A percentile compares a stretch with the other conserved stretches of the same genome.
phyloP scores from a whole-genome alignment of 1,140 invertebrate genomes.

The Cryptotermes secundus region DNA sequence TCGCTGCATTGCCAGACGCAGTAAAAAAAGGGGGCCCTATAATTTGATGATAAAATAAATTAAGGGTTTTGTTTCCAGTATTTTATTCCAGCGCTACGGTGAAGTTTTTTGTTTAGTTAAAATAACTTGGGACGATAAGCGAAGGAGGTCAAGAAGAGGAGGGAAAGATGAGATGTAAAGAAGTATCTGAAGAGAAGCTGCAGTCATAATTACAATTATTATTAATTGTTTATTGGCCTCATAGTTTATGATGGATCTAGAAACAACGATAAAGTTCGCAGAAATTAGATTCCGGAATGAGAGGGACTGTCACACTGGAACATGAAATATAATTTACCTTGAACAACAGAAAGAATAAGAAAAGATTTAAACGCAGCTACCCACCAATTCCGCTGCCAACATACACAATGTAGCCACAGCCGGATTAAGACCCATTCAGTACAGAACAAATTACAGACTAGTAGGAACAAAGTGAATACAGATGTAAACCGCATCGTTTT shows the following conservation, averaged over 20 bases:
- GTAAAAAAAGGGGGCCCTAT: neutral
- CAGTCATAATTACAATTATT: constrained; percentile 5
- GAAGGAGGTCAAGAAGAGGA: neutral
- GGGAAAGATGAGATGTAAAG: neutral
- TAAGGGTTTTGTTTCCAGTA: constrained; percentile 8
- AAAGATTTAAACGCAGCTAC: too few relatives aligned
- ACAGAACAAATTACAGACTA: too few relatives aligned
- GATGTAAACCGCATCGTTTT: too few relatives aligned
- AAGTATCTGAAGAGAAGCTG: constrained; percentile 12
- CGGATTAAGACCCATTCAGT: neutral
- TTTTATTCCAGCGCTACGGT: neutral
- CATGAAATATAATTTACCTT: neutral
- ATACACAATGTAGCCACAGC: neutral
- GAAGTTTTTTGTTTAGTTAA: neutral
- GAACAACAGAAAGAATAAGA: neutral
- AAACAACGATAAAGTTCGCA: constrained; percentile 1
- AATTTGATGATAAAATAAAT: constrained; percentile 21
- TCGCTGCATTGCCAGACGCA: neutral
- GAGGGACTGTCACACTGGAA: neutral
- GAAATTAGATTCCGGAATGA: neutral
- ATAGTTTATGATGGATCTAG: neutral
- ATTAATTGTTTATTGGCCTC: constrained; percentile 18
- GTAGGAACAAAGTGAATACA: too few relatives aligned
- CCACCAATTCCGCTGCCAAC: too few relatives aligned
- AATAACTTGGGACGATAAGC: neutral